These are phyloP conservation scores for Netelia virgata DNA, from an alignment of 2,888 invertebrate species.

Conservation along the genomic window DNA sequence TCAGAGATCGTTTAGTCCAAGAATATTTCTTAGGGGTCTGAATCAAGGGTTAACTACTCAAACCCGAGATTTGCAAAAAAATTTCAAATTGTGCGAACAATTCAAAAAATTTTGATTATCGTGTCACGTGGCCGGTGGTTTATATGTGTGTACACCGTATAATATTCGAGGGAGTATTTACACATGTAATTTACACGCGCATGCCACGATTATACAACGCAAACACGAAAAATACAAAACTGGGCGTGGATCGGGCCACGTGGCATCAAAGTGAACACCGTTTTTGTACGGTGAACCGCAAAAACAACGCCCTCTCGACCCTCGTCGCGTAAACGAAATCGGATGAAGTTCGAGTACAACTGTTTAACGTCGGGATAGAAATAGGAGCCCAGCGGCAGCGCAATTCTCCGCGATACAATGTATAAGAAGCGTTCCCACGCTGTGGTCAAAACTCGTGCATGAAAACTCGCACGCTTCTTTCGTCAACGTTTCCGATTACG, in stretches of 20 bases:
- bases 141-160: not conserved
- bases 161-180: conserved; percentile 54
- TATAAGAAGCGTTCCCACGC: conserved; percentile 60
- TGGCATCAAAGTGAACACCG: conserved; percentile 76
- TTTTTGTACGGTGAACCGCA: conserved; percentile 73
- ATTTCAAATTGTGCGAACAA: too few species aligned
- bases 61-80: too few species aligned
- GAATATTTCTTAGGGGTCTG: too few species aligned
- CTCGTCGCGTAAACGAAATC: conserved; percentile 44
- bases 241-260: conserved; percentile 72
- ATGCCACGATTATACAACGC: conserved; percentile 78
- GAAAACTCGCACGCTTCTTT: conserved; percentile 57
- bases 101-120: too few species aligned
- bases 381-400: conserved; percentile 42
- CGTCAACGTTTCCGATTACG: conserved; percentile 67
- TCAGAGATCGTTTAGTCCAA: too few species aligned
- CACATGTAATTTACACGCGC: not conserved
- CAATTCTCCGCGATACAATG: conserved; percentile 31
- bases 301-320: conserved; percentile 59
- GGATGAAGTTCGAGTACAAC: conserved; percentile 51
- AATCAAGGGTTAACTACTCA: too few species aligned
- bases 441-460: conserved; percentile 40
- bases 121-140: too few species aligned
- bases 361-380: conserved; percentile 21
- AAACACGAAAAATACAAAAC: conserved; percentile 70